Evolutionary conservation across 2,797 vertebrate species (phyloP), one percentile per base, ranked within the genome.

Genomic region (Rhabdomys pumilio): DNA sequence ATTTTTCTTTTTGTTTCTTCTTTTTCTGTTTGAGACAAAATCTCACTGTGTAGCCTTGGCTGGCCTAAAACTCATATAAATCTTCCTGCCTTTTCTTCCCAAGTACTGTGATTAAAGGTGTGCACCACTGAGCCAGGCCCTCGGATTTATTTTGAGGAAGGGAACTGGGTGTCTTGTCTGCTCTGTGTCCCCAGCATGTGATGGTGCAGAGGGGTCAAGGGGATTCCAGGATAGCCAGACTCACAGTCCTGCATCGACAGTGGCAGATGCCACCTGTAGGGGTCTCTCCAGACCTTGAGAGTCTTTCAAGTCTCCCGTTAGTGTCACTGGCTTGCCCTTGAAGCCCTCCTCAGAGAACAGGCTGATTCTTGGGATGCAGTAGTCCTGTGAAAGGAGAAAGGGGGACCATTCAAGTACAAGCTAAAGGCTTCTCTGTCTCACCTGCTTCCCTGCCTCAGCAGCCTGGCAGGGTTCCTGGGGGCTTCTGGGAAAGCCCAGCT

Each of bases 191-290:
- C 89, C 61, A 93, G 55, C 44, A 69, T 44, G 44, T 55, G 69
- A 55, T 77, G 69, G 59, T 76, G 82, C 14, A 80, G 47, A 69
- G 61, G 92, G 86, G 53, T 86, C 50, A 69, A 80, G 29, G 67
- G 67, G 44, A 59, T 76, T 89, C 75, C 84, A 85, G 17, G 81
- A 93, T 17, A 31, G 41, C 80, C 61, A 69, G 22, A 73, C 99
- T 99, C 98, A 99, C 99, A 99, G 98, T 41, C 99, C 99, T 0
- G 99, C 99, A 3, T 99, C 99, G 89, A 99, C 99, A 84, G 99
- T 98, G 98, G 99, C 98, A 79, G 99, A 99, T 94, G 98, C 99
- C 0, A 99, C 99, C 44, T 98, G 98, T 90, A 99, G 98, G 2
- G 99, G 98, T 97, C 98, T 98, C 41, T 99, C 99, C 41, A 87